Conservation (phyloP, 2,888 invertebrate genomes). For the Habrosyne pyritoides region DNA sequence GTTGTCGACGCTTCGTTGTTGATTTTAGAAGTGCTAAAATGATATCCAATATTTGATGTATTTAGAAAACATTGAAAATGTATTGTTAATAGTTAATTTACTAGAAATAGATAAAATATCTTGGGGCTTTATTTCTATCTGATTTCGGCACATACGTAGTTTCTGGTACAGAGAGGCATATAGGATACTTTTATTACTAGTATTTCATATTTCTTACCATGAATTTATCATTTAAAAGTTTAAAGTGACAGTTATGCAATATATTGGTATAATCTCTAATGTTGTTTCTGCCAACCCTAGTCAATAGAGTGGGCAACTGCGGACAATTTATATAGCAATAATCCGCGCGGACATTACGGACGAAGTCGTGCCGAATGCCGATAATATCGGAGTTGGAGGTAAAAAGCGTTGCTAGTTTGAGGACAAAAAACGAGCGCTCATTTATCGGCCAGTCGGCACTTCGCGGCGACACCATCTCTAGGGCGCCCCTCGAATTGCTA, state of each 20-base stretch:
- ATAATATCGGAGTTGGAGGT: conserved; percentile 74
- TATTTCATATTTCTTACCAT: no score
- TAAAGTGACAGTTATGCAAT: no score
- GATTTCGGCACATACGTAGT: no score
- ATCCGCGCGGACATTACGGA: conserved; percentile 78
- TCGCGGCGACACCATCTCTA: conserved; percentile 59
- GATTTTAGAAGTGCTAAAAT: not conserved
- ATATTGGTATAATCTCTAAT: no score
- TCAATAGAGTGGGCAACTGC: conserved; percentile 75
- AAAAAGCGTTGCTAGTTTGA: conserved; percentile 69
- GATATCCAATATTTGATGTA: no score
- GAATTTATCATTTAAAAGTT: no score
- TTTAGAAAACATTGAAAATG: no score
- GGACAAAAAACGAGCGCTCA: conserved; percentile 81
- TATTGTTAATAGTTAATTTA: not conserved
- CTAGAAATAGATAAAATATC: not conserved
- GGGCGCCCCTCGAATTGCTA: conserved; percentile 31
- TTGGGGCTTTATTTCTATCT: no score
- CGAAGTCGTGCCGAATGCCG: conserved; percentile 54
- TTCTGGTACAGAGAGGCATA: no score
- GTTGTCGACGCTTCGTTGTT: conserved; percentile 35
- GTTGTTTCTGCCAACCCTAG: conserved; percentile 56
- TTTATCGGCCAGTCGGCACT: conserved; percentile 73
- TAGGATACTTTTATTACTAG: no score
- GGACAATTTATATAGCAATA: conserved; percentile 83